Evolutionary conservation across 2,113 vertebrate genomes (phyloP), one percentile per base, ranked within the genome.

Genomic region (Actenoides lindsayi): DNA sequence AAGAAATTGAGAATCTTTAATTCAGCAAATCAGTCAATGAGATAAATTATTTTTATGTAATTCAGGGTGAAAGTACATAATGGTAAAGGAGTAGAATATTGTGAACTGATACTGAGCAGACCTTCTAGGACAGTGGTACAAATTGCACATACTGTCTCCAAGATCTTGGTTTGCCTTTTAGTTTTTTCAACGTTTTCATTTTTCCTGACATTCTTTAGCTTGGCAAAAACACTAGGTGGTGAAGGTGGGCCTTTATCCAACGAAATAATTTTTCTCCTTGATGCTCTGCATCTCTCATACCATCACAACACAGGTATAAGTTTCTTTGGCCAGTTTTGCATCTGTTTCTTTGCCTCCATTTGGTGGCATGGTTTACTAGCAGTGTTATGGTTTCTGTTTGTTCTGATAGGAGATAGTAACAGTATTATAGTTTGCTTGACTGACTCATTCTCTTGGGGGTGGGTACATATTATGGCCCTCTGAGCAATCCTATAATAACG

Each of bases 361-460:
- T 94, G 60, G 68, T 93, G 56, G 19, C 60, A 74, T 13, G 4
- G 42, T 75, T 89, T 93, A 56, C 84, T 64, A 84, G 57, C 37
- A 70, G 27, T 54, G 27, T 64, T 60, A 64, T 16, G 39, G 74
- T 81, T 89, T 90, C 65, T 2, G 6, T 73, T 87, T 87, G 51
- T 39, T 28, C 68, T 71, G 31, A 42, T 39, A 67, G 23, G 56
- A 92, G 68, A 90, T 20, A 63, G 11, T 31, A 86, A 75, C 4
- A 67, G 46, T 48, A 84, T 68, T 84, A 1, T 21, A 53, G 20
- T 69, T 92, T 78, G 60, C n/a, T 64, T 60, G 41, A 62, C 62
- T 92, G 94, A 94, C 57, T 92, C 69, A 93, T 83, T 81, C 62
- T 90, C 48, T 90, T 91, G 92, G n/a, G 20, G 13, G 39, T 89